These are phyloP conservation scores for Sturmia bella DNA, from an alignment of 2,888 invertebrate species.

Conservation along the genomic window DNA sequence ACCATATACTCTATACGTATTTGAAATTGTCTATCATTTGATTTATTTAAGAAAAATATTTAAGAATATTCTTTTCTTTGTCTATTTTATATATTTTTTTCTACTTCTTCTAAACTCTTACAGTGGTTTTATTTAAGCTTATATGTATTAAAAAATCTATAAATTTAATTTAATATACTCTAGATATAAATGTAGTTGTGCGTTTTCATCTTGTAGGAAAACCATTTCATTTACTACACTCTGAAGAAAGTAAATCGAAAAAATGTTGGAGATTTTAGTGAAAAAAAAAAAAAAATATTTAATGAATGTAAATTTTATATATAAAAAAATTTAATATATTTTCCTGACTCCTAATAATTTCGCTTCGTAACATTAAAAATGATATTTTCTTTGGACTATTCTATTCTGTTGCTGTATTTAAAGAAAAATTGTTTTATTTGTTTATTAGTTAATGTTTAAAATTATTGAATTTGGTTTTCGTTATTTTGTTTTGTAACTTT, in stretches of 20 bases:
- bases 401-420: background rate
- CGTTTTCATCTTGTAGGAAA: slow-evolving; percentile 59
- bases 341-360: slow-evolving; percentile 8
- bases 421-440: background rate
- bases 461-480: slow-evolving; percentile 27
- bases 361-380: slow-evolving; percentile 56
- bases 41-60: background rate
- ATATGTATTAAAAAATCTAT: slow-evolving; percentile 33
- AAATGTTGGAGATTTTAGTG: background rate
- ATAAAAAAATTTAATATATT: slow-evolving; percentile 37
- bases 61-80: slow-evolving; percentile 3
- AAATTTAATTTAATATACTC: background rate
- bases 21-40: too few species aligned
- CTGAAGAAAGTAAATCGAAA: slow-evolving; percentile 1
- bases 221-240: slow-evolving; percentile 46
- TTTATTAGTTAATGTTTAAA: background rate
- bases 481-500: slow-evolving; percentile 72
- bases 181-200: slow-evolving; percentile 45
- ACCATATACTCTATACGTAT: too few species aligned
- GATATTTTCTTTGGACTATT: slow-evolving; percentile 53
- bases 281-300: background rate
- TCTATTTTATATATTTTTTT: background rate
- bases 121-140: slow-evolving; percentile 2
- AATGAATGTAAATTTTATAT: background rate
- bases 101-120: slow-evolving; percentile 4